phyloP scores from a whole-genome alignment of 2,113 vertebrate genomes.

The Smithornis capensis region DNA sequence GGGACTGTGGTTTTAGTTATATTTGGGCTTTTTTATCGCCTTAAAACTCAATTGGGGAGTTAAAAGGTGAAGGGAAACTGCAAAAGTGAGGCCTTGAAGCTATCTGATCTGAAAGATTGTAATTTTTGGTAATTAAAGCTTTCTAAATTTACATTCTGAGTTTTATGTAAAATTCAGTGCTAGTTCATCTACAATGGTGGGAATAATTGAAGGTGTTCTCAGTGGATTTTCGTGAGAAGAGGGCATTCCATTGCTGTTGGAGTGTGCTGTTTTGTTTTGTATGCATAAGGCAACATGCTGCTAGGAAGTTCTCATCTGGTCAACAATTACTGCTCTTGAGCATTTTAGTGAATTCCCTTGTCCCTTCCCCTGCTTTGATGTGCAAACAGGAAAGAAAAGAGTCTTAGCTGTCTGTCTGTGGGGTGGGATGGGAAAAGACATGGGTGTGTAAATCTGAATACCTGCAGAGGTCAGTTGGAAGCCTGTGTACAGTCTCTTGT shows the following conservation, averaged over 20 bases:
- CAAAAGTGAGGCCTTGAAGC: not conserved
- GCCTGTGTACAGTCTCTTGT: not conserved
- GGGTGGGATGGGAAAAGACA: not conserved
- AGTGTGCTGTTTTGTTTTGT: not conserved
- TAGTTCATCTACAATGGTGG: not conserved
- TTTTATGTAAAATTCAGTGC: not conserved
- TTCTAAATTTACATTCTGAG: not conserved
- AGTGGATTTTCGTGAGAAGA: not conserved
- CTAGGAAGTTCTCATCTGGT: not conserved
- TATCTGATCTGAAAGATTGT: not conserved
- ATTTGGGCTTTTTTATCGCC: not conserved
- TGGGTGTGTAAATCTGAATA: not conserved
- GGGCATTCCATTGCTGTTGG: not conserved
- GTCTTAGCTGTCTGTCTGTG: not conserved
- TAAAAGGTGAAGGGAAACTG: not conserved
- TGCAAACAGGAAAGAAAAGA: not conserved
- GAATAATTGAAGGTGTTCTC: not conserved
- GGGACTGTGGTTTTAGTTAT: not conserved
- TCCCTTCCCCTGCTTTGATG: not conserved
- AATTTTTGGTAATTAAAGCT: not conserved
- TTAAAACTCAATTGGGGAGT: not conserved
- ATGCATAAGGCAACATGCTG: not conserved
- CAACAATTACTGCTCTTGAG: not conserved
- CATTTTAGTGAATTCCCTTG: not conserved
- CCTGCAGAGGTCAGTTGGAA: not conserved